Base-by-base conservation (phyloP, 2,888 invertebrate species). In the Nemurella pictetii region DNA sequence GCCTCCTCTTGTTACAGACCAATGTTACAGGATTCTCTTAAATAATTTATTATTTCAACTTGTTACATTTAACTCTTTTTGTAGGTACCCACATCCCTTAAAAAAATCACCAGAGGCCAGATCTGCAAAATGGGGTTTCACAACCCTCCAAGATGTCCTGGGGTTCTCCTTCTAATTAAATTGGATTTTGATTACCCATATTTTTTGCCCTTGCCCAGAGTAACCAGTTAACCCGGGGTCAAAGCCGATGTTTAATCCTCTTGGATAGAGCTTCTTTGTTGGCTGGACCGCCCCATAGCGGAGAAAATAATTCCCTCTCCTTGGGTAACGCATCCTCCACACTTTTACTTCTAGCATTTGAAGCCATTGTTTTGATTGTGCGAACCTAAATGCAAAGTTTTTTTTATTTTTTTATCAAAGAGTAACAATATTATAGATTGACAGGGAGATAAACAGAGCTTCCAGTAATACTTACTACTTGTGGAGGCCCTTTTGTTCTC, bases 221-320 rank as follows among this genome's bases (percentile, higher is more conserved):
- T n/a, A n/a, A n/a, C n/a, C n/a, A n/a, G n/a, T n/a, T n/a, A n/a
- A n/a, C n/a, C n/a, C n/a, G n/a, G n/a, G n/a, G 26, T 78, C 36
- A 84, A n/a, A 73, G 72, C 30, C 86, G 86, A 87, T 91, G 91
- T 86, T 91, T 91, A 1, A 90, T 87, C 83, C 89, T 90, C 81
- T 87, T 88, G 7, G 86, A 85, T 0, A 91, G 85, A 12, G 91
- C 91, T 29, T 86, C 87, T 80, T 87, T 83, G 86, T 92, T 90
- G 0, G 89, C 89, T 80, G 89, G 87, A 0, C 90, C 90, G 26
- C 91, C 91, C 91, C 91, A 92, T 0, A 90, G 87, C 0, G 88
- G 88, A 0, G 89, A 88, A 87, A 92, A 91, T 27, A 90, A 85
- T 27, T 88, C 86, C 30, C 89, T 89, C 87, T 92, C 92, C 74